phyloP scores from a whole-genome alignment of 2,113 vertebrate species.

The Elaphurus davidianus region DNA sequence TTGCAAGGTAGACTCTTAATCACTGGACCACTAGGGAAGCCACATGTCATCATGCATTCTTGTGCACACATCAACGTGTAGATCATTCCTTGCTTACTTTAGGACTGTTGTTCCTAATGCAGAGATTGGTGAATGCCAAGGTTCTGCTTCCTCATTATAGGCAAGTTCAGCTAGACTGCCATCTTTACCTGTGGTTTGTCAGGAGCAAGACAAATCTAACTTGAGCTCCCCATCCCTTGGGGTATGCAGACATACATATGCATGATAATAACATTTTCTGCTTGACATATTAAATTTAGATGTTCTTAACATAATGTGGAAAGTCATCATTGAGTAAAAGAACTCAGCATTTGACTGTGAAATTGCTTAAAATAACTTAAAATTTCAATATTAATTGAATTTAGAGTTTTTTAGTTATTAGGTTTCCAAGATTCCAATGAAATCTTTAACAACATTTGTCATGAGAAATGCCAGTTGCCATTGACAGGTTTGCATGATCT shows the following conservation, averaged over 20 bases:
- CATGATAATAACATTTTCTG: background rate
- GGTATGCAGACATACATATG: background rate
- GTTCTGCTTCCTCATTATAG: background rate
- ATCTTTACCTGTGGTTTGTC: background rate
- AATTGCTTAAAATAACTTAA: constrained; percentile 40
- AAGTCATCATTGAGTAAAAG: background rate
- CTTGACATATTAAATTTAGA: background rate
- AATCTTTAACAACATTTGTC: background rate
- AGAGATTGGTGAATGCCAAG: background rate
- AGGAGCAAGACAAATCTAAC: background rate
- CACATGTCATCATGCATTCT: background rate
- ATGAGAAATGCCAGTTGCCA: background rate
- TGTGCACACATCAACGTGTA: background rate
- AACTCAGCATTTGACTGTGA: background rate
- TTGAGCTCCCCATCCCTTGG: background rate
- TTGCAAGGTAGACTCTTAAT: background rate
- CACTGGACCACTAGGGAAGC: background rate
- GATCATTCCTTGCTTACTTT: background rate
- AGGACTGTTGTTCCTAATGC: background rate
- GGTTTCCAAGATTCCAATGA: background rate
- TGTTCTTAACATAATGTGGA: background rate
- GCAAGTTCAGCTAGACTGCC: background rate
- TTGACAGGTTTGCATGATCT: background rate
- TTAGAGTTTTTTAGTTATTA: background rate
- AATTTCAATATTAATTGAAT: constrained; percentile 25